A percentile compares a stretch with the other conserved stretches of the same genome.
These are phyloP conservation scores for Sphecodes monilicornis DNA, from an alignment of 2,888 invertebrate species.

Conservation along the genomic window DNA sequence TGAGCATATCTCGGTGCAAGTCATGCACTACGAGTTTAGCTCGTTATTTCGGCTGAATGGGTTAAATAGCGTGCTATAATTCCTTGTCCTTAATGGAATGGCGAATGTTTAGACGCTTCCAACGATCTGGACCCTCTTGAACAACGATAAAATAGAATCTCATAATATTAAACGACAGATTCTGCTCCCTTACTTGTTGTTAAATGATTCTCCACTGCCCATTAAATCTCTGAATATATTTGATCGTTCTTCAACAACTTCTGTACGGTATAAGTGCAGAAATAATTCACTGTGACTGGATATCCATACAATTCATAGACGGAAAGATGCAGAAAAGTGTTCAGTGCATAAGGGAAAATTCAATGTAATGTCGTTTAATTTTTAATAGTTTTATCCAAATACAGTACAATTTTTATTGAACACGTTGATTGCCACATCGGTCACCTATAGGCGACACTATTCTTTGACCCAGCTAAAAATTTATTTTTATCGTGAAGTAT, in stretches of 20 bases:
- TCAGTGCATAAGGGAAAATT: no score
- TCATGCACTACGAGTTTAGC: neutral
- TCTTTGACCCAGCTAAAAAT: neutral
- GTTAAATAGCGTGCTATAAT: conserved; percentile 3
- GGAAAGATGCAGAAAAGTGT: neutral
- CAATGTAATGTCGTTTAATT: neutral
- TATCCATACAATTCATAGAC: neutral
- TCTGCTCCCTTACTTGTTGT: neutral
- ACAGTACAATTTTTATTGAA: neutral
- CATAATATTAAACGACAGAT: neutral
- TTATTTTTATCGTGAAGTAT: neutral
- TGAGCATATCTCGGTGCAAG: neutral
- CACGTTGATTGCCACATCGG: no score
- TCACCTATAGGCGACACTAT: no score
- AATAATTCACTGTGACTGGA: neutral
- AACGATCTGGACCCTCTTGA: neutral
- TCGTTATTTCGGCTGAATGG: conserved; percentile 4
- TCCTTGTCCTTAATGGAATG: neutral
- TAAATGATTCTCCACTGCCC: neutral
- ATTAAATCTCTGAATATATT: neutral
- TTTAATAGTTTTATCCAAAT: neutral
- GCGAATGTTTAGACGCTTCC: neutral
- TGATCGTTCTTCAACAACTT: neutral
- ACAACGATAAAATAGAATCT: conserved; percentile 2
- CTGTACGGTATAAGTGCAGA: neutral